A percentile compares a stretch with the other conserved stretches of the same genome.
Evolutionary conservation across 2,797 vertebrate genomes (phyloP).

Genomic region (Acridotheres tristis): DNA sequence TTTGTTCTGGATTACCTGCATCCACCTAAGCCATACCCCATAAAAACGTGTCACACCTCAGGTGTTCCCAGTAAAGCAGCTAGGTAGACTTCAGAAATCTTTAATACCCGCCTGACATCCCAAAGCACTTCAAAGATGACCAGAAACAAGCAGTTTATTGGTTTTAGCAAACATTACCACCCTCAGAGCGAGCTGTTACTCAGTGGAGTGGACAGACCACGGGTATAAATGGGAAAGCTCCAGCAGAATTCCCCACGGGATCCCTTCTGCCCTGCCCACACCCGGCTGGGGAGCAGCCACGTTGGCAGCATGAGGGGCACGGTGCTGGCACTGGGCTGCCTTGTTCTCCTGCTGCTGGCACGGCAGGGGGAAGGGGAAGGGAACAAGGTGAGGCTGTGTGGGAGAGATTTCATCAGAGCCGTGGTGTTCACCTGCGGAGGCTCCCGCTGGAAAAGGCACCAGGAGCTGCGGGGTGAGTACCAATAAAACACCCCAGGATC

Average conservation of each 20-base stretch:
- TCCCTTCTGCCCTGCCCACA: not conserved
- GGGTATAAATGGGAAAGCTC: slow-evolving; percentile 56
- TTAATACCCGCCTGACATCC: not conserved
- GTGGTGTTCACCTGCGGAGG: slow-evolving; percentile 70
- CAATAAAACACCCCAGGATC: accelerated
- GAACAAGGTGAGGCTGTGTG: slow-evolving; percentile 59
- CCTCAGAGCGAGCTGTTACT: not conserved
- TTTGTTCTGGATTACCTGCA: not conserved
- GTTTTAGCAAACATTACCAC: slow-evolving; percentile 51
- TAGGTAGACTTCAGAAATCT: not conserved
- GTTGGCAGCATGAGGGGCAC: slow-evolving; percentile 48
- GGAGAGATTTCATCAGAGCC: slow-evolving; percentile 67
- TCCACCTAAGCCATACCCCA: not conserved
- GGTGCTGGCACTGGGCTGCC: not conserved
- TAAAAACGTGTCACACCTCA: not conserved
- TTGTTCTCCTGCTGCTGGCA: not conserved
- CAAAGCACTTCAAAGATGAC: not conserved
- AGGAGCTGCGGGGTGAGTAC: slow-evolving; percentile 14
- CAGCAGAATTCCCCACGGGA: not conserved
- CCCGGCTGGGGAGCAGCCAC: not conserved
- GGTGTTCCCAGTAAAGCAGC: not conserved
- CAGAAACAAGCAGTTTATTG: not conserved
- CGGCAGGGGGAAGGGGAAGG: not conserved
- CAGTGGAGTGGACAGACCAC: not conserved
- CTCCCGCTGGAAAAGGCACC: slow-evolving; percentile 63